Evolutionary conservation across 2,888 invertebrate species (phyloP).

Genomic region (Temnothorax rugatulus): DNA sequence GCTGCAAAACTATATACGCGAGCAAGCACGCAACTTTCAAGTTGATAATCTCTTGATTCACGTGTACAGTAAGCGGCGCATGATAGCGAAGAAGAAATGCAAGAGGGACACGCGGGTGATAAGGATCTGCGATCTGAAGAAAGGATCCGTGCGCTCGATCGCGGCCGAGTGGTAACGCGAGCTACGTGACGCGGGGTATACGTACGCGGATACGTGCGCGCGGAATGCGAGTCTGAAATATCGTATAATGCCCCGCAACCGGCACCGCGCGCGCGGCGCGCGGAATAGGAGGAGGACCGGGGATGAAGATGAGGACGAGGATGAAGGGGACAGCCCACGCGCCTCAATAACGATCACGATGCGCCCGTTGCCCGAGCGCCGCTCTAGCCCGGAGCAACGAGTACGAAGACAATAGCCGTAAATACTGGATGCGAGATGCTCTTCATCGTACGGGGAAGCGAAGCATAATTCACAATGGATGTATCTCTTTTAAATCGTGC

Average conservation of each 20-base stretch:
- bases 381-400: constrained; percentile 75
- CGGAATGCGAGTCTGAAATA: constrained; percentile 58
- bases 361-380: constrained; percentile 65
- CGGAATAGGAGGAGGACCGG: constrained; percentile 20
- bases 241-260: constrained; percentile 15
- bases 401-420: constrained; percentile 82
- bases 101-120: neutral
- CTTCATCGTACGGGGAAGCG: constrained; percentile 80
- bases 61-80: neutral
- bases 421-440: constrained; percentile 81
- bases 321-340: constrained; percentile 78
- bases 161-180: constrained; percentile 33
- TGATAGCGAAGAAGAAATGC: neutral
- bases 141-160: constrained; percentile 14
- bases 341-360: constrained; percentile 80
- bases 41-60: constrained; percentile 25
- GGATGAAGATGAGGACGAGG: constrained; percentile 43
- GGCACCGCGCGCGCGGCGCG: neutral
- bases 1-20: neutral
- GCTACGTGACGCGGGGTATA: constrained; percentile 18
- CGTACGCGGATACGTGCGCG: constrained; percentile 39
- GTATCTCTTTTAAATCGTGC: constrained; percentile 82
- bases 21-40: constrained; percentile 7
- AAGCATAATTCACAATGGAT: constrained; percentile 82
- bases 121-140: neutral